A percentile compares a stretch with the other conserved stretches of the same genome.
These are phyloP conservation scores for Serilophus lunatus DNA, from an alignment of 2,113 vertebrate species.

Conservation along the genomic window DNA sequence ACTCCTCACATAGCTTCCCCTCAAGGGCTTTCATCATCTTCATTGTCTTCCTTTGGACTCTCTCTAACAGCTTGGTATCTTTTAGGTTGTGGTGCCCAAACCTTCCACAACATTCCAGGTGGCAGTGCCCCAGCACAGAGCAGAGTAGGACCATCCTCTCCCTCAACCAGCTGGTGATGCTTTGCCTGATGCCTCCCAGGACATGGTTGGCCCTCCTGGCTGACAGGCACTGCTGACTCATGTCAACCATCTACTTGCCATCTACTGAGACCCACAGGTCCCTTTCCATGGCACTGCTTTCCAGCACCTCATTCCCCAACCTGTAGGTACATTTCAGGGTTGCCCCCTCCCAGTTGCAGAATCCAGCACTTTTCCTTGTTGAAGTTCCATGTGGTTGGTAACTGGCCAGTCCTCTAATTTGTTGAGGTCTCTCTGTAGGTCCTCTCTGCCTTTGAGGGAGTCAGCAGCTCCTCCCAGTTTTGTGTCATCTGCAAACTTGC, in stretches of 20 bases:
- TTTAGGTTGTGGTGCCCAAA: neutral
- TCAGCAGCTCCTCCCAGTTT: neutral
- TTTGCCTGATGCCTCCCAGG: neutral
- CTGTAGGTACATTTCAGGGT: too few relatives aligned
- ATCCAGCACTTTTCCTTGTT: neutral
- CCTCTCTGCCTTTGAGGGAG: neutral
- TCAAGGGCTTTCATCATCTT: neutral
- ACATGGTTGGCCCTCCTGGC: neutral
- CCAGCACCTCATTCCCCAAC: neutral
- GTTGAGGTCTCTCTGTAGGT: neutral
- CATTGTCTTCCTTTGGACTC: neutral
- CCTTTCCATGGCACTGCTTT: neutral
- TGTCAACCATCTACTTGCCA: neutral
- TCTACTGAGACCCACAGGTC: neutral
- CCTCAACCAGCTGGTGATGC: fast-evolving
- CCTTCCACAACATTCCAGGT: neutral
- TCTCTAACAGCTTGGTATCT: neutral
- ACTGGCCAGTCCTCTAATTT: neutral
- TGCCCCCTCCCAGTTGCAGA: neutral
- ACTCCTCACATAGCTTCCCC: neutral
- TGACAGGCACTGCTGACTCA: neutral
- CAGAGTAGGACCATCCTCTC: neutral
- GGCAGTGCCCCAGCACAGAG: neutral
- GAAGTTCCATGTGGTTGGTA: neutral
- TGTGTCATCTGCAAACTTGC: neutral